A percentile compares a stretch with the other conserved stretches of the same genome.
These are phyloP conservation scores for Prinia subflava DNA, from an alignment of 2,113 vertebrate genomes.

Conservation along the genomic window DNA sequence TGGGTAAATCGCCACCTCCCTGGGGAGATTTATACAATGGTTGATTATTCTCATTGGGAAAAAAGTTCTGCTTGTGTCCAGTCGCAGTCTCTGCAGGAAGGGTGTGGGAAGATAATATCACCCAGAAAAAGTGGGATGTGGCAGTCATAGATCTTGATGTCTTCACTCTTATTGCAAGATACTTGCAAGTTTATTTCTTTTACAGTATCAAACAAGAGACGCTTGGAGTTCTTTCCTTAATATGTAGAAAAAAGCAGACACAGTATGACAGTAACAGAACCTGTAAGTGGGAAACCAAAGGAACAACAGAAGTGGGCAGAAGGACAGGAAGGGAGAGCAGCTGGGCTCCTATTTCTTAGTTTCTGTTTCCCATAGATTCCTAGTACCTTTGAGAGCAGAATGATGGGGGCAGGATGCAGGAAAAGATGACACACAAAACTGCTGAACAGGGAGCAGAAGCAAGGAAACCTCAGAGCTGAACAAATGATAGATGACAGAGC, in stretches of 20 bases:
- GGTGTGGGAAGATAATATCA: background rate
- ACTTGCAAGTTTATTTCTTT: background rate
- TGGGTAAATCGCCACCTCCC: background rate
- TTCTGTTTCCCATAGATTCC: background rate
- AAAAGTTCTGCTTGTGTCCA: background rate
- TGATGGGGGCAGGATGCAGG: background rate
- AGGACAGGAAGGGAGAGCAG: background rate
- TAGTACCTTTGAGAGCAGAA: background rate
- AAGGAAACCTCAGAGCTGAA: background rate
- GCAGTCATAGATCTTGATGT: background rate
- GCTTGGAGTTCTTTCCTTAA: background rate
- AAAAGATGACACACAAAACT: background rate
- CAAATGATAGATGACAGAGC: background rate
- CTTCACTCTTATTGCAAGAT: background rate
- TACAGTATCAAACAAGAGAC: background rate
- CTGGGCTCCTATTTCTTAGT: background rate
- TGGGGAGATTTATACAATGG: background rate
- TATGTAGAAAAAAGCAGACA: background rate
- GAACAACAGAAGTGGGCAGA: background rate
- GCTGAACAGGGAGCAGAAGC: background rate
- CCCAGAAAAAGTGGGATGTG: background rate
- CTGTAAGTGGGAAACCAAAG: background rate
- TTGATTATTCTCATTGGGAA: background rate
- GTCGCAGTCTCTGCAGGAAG: background rate
- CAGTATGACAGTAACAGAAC: background rate